Evolutionary conservation across 2,797 vertebrate genomes (phyloP).

Genomic region (Leptatherina wallacei): DNA sequence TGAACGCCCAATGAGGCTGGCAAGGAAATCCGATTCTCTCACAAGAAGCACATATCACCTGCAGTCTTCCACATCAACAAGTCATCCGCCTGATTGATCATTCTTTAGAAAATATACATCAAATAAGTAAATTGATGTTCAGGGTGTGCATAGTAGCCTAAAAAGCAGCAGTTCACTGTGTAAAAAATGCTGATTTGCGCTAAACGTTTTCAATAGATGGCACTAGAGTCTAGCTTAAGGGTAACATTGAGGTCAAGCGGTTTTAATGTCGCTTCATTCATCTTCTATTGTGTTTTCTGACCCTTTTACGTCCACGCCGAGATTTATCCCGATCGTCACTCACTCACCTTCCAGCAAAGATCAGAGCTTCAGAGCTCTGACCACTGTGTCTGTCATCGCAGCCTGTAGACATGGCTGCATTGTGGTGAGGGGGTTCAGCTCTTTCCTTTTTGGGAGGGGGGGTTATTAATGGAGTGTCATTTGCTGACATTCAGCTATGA

Average conservation of each 20-base stretch:
- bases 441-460: not conserved
- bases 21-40: not conserved
- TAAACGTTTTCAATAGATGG: constrained; percentile 92
- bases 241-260: constrained; percentile 84
- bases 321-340: constrained; percentile 23
- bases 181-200: constrained; percentile 63
- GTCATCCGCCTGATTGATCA: constrained; percentile 35
- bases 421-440: constrained; percentile 19
- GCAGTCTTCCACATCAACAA: constrained; percentile 54
- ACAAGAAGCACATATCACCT: not conserved
- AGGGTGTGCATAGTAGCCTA: not conserved
- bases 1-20: not conserved
- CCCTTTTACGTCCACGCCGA: constrained; percentile 5
- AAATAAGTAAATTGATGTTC: not conserved
- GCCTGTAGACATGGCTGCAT: constrained; percentile 34
- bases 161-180: constrained; percentile 33
- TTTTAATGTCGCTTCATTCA: constrained; percentile 62
- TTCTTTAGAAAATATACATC: not conserved
- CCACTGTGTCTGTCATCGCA: constrained; percentile 10
- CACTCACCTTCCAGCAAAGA: constrained; percentile 14
- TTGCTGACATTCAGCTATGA: constrained; percentile 43
- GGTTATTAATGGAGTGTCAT: constrained; percentile 32
- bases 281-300: constrained; percentile 48
- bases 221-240: constrained; percentile 93
- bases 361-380: not conserved